Evolutionary conservation across 2,113 vertebrate genomes (phyloP).

Genomic region (Carlito syrichta): DNA sequence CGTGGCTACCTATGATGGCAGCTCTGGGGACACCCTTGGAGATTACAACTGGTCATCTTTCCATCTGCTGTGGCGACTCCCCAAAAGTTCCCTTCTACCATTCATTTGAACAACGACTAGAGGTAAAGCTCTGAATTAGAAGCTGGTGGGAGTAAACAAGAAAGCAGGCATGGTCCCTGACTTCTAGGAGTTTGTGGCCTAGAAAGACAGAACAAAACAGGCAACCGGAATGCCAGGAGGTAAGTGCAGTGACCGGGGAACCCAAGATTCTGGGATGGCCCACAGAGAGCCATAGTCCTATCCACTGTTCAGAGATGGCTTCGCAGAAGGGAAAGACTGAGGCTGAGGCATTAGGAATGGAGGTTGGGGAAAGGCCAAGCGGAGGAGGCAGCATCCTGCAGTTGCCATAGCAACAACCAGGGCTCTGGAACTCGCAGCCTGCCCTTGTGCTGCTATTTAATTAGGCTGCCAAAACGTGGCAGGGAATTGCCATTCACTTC

Average conservation of each 20-base stretch:
- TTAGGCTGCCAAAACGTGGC: background rate
- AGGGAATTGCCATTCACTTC: background rate
- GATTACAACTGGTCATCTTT: background rate
- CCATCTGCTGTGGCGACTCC: background rate
- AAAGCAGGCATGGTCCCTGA: background rate
- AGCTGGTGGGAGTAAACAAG: background rate
- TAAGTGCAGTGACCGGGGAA: background rate
- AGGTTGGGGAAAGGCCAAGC: background rate
- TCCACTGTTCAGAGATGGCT: background rate
- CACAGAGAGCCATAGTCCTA: background rate
- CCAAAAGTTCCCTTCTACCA: background rate
- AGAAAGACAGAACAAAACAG: background rate
- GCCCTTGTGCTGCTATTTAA: background rate
- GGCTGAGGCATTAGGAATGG: background rate
- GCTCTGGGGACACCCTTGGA: background rate
- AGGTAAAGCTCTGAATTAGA: background rate
- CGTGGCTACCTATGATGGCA: background rate
- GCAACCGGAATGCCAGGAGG: background rate
- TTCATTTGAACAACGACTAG: background rate
- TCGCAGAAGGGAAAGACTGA: background rate
- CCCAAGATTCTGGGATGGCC: background rate
- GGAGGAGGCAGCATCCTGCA: background rate
- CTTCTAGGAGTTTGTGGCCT: background rate
- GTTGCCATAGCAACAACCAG: background rate
- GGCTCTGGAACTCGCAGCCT: background rate